Evolutionary conservation across 2,113 vertebrate genomes (phyloP), one percentile per base, ranked within the genome.

Genomic region (Turnix velox): DNA sequence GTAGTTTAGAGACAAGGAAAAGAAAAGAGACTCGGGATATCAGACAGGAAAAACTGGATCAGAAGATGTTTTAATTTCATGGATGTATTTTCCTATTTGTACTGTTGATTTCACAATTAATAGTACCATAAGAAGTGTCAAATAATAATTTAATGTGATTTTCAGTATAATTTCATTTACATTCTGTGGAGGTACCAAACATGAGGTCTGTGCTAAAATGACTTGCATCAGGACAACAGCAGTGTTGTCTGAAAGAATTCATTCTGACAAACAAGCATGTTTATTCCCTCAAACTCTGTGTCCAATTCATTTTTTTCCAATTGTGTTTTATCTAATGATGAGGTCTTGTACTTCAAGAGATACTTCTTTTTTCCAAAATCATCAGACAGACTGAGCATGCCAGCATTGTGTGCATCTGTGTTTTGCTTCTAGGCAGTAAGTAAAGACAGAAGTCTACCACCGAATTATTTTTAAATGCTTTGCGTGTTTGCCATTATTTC

Each of bases 11-110:
- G 45, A 81, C 4, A 31, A 63, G 31, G 48, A 30, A 84, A 57
- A 85, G 28, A 63, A 55, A 57, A 67, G 37, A 76, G 35, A 22
- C 17, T 84, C 42, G 0, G 2, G 46, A 62, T 78, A 76, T 65
- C 42, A 82, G 40, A 57, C 4, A 81, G 40, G 37, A 83, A 73
- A 95, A 92, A 94, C 62, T 40, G 10, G 20, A 61, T 73, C 80
- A 46, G 57, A 87, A 96, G 65, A 82, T 22, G 31, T 87, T 95
- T 93, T 92, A 19, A 92, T 77, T 86, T 97, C 24, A 90, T 68
- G 49, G 14, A 18, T 69, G 6, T 33, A 45, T 57, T 93, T 69
- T 40, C 24, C 28, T 84, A 52, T 79, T 92, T 91, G n/a, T 68
- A 88, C 42, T 48, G 12, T 79, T 63, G 59, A 91, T 84, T 96